Conservation (phyloP, 2,113 vertebrate genomes). For the Marmota monax region DNA sequence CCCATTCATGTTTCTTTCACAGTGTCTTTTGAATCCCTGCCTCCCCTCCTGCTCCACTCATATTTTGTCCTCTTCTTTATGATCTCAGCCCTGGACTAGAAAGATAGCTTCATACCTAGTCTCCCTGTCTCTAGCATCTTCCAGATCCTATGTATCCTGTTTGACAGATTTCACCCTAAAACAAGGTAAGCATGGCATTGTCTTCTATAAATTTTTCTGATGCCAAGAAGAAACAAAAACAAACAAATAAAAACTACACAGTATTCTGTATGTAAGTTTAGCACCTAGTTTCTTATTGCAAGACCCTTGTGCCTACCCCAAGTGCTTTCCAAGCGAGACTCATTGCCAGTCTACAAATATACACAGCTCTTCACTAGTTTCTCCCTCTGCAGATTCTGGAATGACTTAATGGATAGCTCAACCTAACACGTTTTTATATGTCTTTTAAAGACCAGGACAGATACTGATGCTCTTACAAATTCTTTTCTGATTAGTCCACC, state of each 20-base stretch:
- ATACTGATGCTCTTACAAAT: not conserved
- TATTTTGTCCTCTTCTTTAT: slow-evolving; percentile 19
- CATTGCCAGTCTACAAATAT: not conserved
- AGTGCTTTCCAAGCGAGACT: not conserved
- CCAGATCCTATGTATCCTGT: not conserved
- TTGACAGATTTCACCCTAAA: slow-evolving; percentile 41
- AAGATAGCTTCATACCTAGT: not conserved
- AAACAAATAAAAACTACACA: not conserved
- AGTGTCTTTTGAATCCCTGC: not conserved
- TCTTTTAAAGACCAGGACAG: slow-evolving; percentile 20
- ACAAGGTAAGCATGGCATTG: not conserved
- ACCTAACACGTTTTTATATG: not conserved
- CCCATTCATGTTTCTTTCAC: not conserved
- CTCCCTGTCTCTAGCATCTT: not conserved
- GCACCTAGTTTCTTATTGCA: not conserved
- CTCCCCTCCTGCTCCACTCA: not conserved
- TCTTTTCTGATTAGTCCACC: not conserved
- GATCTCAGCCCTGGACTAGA: not conserved
- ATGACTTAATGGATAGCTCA: not conserved
- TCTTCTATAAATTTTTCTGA: not conserved
- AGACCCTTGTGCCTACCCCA: too few relatives aligned
- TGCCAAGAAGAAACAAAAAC: not conserved
- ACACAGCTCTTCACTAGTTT: not conserved
- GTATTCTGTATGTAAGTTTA: not conserved
- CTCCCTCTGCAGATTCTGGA: not conserved